A percentile compares a stretch with the other conserved stretches of the same genome.
Conservation (phyloP, 2,797 vertebrate genomes). For the Peromyscus attwateri region DNA sequence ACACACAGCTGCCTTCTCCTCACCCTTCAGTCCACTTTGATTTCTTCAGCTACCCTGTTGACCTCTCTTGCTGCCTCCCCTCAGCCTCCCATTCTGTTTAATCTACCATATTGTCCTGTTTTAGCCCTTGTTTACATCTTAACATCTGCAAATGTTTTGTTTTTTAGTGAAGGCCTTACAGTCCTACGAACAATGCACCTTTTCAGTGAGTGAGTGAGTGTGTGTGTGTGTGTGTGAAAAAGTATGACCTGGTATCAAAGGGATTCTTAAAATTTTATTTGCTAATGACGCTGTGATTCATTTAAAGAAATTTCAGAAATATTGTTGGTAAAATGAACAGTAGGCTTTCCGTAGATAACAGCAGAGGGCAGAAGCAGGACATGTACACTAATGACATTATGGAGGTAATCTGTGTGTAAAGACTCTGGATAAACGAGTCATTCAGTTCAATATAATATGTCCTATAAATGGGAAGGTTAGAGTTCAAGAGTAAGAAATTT, state of each 20-base stretch:
- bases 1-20: not conserved
- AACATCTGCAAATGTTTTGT: not conserved
- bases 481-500: constrained; percentile 33
- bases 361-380: not conserved
- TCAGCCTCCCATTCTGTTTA: not conserved
- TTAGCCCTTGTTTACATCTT: not conserved
- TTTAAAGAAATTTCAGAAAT: constrained; percentile 42
- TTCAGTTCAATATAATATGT: not conserved
- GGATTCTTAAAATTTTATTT: not conserved
- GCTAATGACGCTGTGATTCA: not conserved
- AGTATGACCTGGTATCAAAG: not conserved
- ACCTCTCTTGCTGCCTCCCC: fast-evolving
- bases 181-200: not conserved
- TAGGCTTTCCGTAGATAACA: not conserved
- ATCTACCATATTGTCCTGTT: not conserved
- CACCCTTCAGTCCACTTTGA: not conserved
- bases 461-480: not conserved
- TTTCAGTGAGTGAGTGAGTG: not conserved
- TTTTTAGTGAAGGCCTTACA: not conserved
- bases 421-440: not conserved
- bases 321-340: not conserved
- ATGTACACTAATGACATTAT: not conserved
- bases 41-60: not conserved
- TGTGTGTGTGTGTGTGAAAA: not conserved
- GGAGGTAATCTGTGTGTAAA: not conserved